Percentiles rank a stretch among this genome's conserved stretches.
These are phyloP conservation scores for Enoplosus armatus DNA, from an alignment of 2,797 vertebrate genomes.

Conservation along the genomic window DNA sequence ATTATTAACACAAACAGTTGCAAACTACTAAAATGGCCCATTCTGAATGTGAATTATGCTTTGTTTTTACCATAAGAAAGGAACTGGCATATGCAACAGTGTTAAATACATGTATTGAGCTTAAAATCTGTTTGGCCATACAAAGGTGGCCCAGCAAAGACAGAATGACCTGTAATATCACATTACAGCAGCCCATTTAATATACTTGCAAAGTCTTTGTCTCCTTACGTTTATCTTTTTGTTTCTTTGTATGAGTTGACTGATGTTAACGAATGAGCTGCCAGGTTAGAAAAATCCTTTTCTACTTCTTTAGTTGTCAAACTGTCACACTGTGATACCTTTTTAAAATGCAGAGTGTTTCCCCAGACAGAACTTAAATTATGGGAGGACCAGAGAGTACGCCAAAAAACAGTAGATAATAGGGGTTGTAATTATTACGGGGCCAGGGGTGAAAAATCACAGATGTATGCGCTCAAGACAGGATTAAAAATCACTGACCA, in stretches of 20 bases:
- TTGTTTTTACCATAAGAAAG: not conserved
- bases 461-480: not conserved
- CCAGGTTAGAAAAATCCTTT: slow-evolving; percentile 5
- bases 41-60: not conserved
- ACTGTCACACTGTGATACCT: not conserved
- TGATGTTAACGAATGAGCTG: not conserved
- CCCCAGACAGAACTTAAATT: slow-evolving; percentile 5
- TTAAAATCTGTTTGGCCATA: not conserved
- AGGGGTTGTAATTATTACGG: not conserved
- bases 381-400: not conserved
- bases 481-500: slow-evolving; percentile 21
- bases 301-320: slow-evolving; percentile 3
- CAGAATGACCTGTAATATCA: not conserved
- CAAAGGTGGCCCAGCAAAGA: not conserved
- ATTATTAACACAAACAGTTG: slow-evolving; percentile 2
- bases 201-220: not conserved
- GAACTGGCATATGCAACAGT: not conserved
- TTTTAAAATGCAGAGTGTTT: slow-evolving; percentile 19
- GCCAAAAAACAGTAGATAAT: slow-evolving; percentile 1
- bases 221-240: not conserved
- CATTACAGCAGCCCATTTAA: not conserved
- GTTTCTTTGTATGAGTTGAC: not conserved
- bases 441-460: not conserved
- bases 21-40: not conserved
- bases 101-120: not conserved